Conservation (phyloP, 2,113 vertebrate species). For the Barbus barbus region DNA sequence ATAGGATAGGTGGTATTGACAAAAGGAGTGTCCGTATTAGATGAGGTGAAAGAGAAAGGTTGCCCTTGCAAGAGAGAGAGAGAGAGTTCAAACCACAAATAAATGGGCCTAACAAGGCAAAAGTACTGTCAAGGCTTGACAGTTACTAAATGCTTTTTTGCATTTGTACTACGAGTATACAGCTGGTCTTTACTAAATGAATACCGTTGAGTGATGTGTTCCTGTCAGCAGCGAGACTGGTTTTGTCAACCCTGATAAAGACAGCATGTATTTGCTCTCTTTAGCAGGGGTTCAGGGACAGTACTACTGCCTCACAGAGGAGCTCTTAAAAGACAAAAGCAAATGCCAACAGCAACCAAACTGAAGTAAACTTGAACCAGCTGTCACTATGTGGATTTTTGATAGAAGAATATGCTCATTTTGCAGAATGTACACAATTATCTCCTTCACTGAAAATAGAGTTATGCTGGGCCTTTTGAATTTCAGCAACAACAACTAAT, state of each 20-base stretch:
- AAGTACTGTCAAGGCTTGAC: not conserved
- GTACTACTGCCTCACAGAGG: not conserved
- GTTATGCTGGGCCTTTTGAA: not conserved
- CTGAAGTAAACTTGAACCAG: not conserved
- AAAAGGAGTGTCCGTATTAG: constrained; percentile 57
- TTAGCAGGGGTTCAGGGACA: not conserved
- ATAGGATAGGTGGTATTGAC: constrained; percentile 56
- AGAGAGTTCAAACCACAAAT: constrained; percentile 23
- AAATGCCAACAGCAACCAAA: not conserved
- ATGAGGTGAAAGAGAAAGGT: constrained; percentile 68
- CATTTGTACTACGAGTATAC: not conserved
- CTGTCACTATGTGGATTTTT: not conserved
- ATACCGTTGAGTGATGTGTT: constrained; percentile 3
- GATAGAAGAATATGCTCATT: not conserved
- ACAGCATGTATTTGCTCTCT: not conserved
- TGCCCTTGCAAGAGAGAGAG: constrained; percentile 69
- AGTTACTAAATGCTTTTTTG: not conserved
- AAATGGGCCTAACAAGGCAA: not conserved
- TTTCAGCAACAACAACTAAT: not conserved
- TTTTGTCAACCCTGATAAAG: constrained; percentile 16
- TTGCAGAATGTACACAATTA: not conserved
- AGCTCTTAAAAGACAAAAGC: not conserved
- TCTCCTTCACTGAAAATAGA: not conserved
- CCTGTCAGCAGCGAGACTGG: constrained; percentile 1
- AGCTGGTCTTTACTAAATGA: not conserved